phyloP scores from a whole-genome alignment of 1,140 invertebrate genomes.

The Neodiprion fabricii region DNA sequence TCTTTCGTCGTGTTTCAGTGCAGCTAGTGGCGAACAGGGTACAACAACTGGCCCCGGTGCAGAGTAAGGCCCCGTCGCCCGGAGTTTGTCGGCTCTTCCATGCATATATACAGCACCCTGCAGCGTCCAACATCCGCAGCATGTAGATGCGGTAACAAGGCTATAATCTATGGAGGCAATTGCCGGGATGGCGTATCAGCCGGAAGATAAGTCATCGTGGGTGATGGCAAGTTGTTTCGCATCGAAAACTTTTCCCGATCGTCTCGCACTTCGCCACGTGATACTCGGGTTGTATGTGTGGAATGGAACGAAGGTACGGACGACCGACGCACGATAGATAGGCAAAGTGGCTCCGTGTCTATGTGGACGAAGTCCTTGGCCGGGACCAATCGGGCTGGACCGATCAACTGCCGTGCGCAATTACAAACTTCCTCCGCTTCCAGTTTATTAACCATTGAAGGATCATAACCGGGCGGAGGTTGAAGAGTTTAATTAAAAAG shows the following conservation, averaged over 20 bases:
- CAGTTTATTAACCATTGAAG: too few species aligned
- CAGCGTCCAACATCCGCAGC: background rate
- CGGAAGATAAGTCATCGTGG: slow-evolving; percentile 1
- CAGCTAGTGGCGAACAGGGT: slow-evolving; percentile 4
- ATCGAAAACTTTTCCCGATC: background rate
- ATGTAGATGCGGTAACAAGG: slow-evolving; percentile 7
- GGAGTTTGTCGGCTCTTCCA: slow-evolving; percentile 6
- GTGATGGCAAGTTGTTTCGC: background rate
- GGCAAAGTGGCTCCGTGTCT: too few species aligned
- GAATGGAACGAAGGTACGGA: background rate
- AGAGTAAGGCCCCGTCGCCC: background rate
- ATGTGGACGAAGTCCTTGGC: background rate
- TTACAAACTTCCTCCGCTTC: too few species aligned
- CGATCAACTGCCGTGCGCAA: background rate
- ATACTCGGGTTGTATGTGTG: background rate
- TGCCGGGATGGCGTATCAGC: background rate
- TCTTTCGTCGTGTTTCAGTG: slow-evolving; percentile 1
- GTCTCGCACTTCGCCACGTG: background rate
- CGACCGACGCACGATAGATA: background rate
- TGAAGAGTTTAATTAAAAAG: slow-evolving; percentile 2
- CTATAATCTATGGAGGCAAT: slow-evolving; percentile 7
- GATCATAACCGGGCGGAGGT: background rate
- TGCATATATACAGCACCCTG: background rate
- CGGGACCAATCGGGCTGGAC: background rate
- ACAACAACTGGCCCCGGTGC: background rate